A percentile compares a stretch with the other conserved stretches of the same genome.
phyloP scores from a whole-genome alignment of 2,113 vertebrate species.

The Sialia sialis region DNA sequence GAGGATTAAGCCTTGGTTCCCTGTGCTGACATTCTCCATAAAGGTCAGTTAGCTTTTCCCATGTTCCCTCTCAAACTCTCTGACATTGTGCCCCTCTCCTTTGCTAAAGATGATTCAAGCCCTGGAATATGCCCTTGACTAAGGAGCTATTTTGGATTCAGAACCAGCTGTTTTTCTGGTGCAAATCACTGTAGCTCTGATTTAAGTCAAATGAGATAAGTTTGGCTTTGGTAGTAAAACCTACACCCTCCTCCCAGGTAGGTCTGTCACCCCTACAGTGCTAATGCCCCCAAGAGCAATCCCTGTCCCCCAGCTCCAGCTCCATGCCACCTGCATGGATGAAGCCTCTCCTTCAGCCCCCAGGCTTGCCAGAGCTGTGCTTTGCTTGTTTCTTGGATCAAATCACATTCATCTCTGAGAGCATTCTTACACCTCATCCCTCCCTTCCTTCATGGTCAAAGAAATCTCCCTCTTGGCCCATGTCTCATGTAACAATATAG shows the following conservation, averaged over 20 bases:
- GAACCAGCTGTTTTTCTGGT: slow-evolving; percentile 2
- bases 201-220: neutral
- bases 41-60: slow-evolving; percentile 53
- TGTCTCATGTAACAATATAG: neutral
- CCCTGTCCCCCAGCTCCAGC: neutral
- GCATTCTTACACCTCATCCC: neutral
- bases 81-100: slow-evolving; percentile 16
- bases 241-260: neutral
- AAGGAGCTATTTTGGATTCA: slow-evolving; percentile 46
- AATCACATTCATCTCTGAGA: neutral
- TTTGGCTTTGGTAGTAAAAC: neutral
- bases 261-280: neutral
- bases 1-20: slow-evolving; percentile 40
- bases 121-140: slow-evolving; percentile 39
- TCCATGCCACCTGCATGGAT: neutral
- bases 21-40: slow-evolving; percentile 32
- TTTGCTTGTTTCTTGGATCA: neutral
- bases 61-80: slow-evolving; percentile 5
- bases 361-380: neutral
- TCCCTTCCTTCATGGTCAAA: neutral
- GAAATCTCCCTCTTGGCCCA: neutral
- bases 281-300: neutral
- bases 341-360: neutral
- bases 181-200: neutral
- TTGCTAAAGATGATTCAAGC: slow-evolving; percentile 47